Conservation (phyloP, 2,888 invertebrate species). For the Steinernema hermaphroditum region DNA sequence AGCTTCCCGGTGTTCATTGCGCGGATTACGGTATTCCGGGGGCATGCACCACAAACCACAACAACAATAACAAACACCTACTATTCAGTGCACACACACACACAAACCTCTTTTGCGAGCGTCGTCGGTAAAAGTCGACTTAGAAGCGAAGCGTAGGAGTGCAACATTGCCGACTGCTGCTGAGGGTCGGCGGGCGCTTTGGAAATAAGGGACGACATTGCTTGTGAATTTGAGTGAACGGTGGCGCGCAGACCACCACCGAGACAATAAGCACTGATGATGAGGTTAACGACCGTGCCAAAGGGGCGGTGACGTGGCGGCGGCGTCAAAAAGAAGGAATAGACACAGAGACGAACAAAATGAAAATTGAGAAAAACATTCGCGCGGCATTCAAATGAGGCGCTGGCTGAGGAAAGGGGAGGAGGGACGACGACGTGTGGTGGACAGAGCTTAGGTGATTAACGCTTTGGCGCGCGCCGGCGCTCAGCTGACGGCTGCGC, state of each 20-base stretch:
- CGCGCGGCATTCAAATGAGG: conserved; percentile 20
- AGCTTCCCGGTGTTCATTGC: no score
- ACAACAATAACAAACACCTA: no score
- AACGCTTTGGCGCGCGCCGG: conserved; percentile 10
- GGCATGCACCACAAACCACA: no score
- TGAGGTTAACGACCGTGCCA: neutral
- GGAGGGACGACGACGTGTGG: neutral
- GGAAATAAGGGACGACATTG: no score
- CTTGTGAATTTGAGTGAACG: no score
- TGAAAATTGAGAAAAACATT: conserved; percentile 24
- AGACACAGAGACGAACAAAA: conserved; percentile 20
- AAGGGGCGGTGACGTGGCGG: neutral
- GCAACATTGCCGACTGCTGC: neutral
- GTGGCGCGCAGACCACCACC: no score
- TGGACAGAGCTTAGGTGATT: conserved; percentile 10
- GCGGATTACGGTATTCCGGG: no score
- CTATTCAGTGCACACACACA: neutral
- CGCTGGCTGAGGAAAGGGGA: neutral
- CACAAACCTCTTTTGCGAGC: neutral
- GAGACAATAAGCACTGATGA: no score
- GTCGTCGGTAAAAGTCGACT: neutral
- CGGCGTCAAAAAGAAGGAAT: neutral
- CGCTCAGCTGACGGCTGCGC: neutral
- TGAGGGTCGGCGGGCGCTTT: no score
- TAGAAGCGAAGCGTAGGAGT: neutral